Base-by-base conservation (phyloP, 2,888 invertebrate genomes). In the Ferrisia virgata region DNA sequence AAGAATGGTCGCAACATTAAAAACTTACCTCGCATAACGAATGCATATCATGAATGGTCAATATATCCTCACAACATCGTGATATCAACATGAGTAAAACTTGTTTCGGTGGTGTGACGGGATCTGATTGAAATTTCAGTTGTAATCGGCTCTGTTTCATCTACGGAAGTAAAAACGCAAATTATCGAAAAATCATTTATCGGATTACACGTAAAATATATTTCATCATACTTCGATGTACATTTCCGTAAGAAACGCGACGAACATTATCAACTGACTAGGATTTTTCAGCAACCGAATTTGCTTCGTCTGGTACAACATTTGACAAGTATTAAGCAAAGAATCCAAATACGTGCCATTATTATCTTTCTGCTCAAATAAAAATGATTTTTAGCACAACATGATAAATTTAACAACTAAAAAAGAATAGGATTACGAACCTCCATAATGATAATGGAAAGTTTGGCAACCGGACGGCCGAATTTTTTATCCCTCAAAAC, bases 341-440 rank as follows among this genome's bases (percentile, higher is more conserved):
- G 95, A 94, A 90, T 96, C 96, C 87, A 96, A 91, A 89, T 96
- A 96, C 64, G 96, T 96, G 90, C 95, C 95, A 86, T 93, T 94
- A 87, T 92, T 92, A 90, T 96, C 96, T 89, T 93, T 94, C 91
- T 91, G 87, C 40, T 9, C 11, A 15, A 11, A 58, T 22, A 40
- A 79, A 79, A 79, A 47, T 28, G 0, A 47, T 2, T 4, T 1
- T 3, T 18, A 64, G 28, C 2, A 4, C 15, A 64, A 11, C 8
- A 31, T 18, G 18, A n/a, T 4, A 5, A 11, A 8, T 18, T 18
- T 18, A 5, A 76, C 25, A n/a, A 78, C n/a, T 1, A 13, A 72
- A 4, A 22, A 72, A 72, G 8, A 8, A 72, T 15, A 22, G 39
- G 39, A 8, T 15, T 33, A n/a, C 53, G 4, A 15, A 82, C 82